These are phyloP conservation scores for Alviniconcha marisindica DNA, from an alignment of 1,140 invertebrate species.

Conservation along the genomic window DNA sequence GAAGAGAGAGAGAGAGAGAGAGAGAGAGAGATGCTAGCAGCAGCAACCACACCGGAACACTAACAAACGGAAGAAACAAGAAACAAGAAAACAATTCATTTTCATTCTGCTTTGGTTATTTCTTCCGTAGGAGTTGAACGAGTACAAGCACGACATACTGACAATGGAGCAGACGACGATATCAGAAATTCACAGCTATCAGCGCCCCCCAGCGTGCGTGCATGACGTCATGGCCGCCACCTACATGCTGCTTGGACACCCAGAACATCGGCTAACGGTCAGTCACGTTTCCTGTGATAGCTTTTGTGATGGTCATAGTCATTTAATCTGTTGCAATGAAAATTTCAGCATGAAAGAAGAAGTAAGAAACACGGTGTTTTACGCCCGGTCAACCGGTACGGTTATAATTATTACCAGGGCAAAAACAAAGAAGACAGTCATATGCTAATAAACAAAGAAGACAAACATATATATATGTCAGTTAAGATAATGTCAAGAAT, in stretches of 20 bases:
- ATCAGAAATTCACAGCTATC: conserved; percentile 67
- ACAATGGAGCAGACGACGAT: conserved; percentile 66
- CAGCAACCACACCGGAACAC: neutral
- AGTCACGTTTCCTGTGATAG: no score
- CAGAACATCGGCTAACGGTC: conserved; percentile 60
- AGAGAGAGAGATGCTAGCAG: neutral
- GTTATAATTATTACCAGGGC: no score
- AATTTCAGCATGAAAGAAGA: no score
- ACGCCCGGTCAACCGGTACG: no score
- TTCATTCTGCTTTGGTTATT: neutral
- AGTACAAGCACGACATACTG: conserved; percentile 49
- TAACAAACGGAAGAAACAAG: no score
- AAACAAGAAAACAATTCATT: neutral
- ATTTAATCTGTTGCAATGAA: no score
- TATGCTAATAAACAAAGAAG: no score
- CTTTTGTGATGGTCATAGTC: no score
- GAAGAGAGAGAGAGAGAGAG: neutral
- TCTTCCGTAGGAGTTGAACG: conserved; percentile 37
- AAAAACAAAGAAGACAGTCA: no score
- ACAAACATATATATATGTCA: no score
- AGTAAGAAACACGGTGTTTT: no score
- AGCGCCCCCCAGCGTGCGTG: conserved; percentile 62
- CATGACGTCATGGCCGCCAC: conserved; percentile 66
- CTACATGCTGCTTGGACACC: conserved; percentile 65
- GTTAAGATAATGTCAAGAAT: no score